These are phyloP conservation scores for Pipistrellus pygmaeus DNA, from an alignment of 2,797 vertebrate species.

Conservation along the genomic window DNA sequence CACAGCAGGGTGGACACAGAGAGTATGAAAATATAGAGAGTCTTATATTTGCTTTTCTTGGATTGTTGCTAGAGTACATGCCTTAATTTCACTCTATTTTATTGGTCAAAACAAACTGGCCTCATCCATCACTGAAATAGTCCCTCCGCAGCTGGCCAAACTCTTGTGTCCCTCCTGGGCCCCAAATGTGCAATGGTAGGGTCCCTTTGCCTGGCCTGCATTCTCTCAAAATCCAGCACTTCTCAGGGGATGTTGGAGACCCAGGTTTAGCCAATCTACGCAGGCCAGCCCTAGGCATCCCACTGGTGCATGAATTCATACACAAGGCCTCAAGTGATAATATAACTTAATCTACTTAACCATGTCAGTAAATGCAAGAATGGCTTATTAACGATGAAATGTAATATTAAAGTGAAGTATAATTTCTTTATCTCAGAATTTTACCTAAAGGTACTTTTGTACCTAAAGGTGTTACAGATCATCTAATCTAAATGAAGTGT, in stretches of 20 bases:
- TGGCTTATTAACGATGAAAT: background rate
- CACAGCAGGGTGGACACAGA: background rate
- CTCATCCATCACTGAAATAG: background rate
- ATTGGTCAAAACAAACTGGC: background rate
- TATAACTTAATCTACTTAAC: too few relatives aligned
- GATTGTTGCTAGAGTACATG: background rate
- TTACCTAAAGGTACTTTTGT: background rate
- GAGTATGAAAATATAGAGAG: background rate
- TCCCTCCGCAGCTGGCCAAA: too few relatives aligned
- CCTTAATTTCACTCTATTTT: background rate
- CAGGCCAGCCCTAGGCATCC: too few relatives aligned
- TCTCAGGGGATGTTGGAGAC: too few relatives aligned
- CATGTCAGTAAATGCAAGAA: background rate
- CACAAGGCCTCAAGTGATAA: too few relatives aligned
- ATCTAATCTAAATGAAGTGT: background rate
- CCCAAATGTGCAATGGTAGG: too few relatives aligned
- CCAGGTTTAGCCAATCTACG: rapidly evolving
- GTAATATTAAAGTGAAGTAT: background rate
- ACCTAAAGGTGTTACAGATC: background rate
- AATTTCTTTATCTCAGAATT: constrained; percentile 18
- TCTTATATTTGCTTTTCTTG: background rate
- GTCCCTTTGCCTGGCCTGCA: too few relatives aligned
- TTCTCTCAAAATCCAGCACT: too few relatives aligned
- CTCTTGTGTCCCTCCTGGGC: too few relatives aligned
- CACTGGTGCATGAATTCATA: too few relatives aligned